Evolutionary conservation across 2,113 vertebrate genomes (phyloP), one percentile per base, ranked within the genome.

Genomic region (Microtus richardsoni): DNA sequence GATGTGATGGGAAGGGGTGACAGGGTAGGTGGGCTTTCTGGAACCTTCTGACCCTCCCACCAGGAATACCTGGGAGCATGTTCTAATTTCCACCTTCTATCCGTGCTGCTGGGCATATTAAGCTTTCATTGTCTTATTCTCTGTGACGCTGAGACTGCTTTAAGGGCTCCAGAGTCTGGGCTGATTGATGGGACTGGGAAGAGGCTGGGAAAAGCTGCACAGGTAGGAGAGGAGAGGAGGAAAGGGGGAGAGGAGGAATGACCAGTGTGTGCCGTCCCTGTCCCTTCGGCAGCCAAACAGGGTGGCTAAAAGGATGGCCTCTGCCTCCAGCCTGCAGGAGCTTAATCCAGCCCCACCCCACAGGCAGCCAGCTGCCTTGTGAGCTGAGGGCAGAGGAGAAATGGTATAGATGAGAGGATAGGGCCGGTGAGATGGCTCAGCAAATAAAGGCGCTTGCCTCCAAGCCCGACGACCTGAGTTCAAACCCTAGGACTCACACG

Each of bases 111-210:
- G 68, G 11, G 60, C 96, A 96, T 73, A 85, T 92, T 94, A 90
- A 83, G 95, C 73, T 88, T 96, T 91, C 91, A 78, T 90, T 96
- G 92, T 77, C 86, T 95, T 90, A 82, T 92, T 74, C 54, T 78
- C 28, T 22, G 49, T 93, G 85, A 85, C 21, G 71, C 58, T 1
- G 14, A 79, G 58, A 78, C 93, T 92, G 66, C 47, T 52, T 44
- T 30, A n/a, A 0, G 4, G 52, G 54, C n/a, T 68, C 24, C 33
- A 39, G 89, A 62, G 73, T 70, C 74, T 7, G 49, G 14, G 11
- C 73, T 36, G 47, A 88, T 88, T 88, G 86, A 73, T 84, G 66
- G 39, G 33, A 49, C 79, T 64, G 80, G 92, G 62, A 16, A 1
- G 47, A 85, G 49, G 87, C 36, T 73, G 62, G 52, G 52, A 54